Percentiles rank a stretch among this genome's conserved stretches.
phyloP scores from a whole-genome alignment of 1,140 invertebrate genomes.

The Lordiphosa mommai region DNA sequence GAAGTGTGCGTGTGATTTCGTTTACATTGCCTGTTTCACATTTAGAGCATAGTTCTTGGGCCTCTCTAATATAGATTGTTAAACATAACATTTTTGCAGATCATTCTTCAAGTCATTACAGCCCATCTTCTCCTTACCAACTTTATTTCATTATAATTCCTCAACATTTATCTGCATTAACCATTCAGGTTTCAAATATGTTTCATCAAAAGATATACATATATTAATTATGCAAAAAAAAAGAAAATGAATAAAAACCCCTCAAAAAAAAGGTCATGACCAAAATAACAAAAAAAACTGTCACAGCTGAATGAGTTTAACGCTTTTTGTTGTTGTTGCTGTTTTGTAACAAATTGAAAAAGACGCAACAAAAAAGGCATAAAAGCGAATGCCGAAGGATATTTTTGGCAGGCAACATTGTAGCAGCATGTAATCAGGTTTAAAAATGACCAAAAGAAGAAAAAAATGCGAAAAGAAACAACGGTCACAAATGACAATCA shows the following conservation, averaged over 20 bases:
- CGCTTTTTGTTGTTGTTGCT: constrained; percentile 26
- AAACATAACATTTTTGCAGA: background rate
- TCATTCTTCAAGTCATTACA: background rate
- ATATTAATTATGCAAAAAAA: constrained; percentile 66
- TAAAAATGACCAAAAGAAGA: constrained; percentile 58
- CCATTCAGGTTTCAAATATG: constrained; percentile 55
- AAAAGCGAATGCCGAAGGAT: constrained; percentile 48
- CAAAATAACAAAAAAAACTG: constrained; percentile 39
- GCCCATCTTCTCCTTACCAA: background rate
- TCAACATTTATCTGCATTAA: constrained; percentile 63
- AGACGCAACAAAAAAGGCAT: constrained; percentile 41
- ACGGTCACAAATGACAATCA: constrained; percentile 62
- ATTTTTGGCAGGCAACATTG: constrained; percentile 20
- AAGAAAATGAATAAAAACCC: constrained; percentile 10
- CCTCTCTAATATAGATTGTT: too few species aligned
- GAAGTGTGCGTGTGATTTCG: too few species aligned
- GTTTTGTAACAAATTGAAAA: constrained; percentile 61
- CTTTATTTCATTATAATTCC: constrained; percentile 33
- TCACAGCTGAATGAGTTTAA: constrained; percentile 68
- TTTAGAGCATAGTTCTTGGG: too few species aligned
- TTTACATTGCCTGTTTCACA: too few species aligned
- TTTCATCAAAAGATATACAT: constrained; percentile 55
- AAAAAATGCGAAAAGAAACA: constrained; percentile 29
- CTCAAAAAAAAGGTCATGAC: constrained; percentile 18
- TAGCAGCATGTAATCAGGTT: constrained; percentile 64